Conservation (phyloP, 2,888 invertebrate genomes). For the Drosophila cognata region DNA sequence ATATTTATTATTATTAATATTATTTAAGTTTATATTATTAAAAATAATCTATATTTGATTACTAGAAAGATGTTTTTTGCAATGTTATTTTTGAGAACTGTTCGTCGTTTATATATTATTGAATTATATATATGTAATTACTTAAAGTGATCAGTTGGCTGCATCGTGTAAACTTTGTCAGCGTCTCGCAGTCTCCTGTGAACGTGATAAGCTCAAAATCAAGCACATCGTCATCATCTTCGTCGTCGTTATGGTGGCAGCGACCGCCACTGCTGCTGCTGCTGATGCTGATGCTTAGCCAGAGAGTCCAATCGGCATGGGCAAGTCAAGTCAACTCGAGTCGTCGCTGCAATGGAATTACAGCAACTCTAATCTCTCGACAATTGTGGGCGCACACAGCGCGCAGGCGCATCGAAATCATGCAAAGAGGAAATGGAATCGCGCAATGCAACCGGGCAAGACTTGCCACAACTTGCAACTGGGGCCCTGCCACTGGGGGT, state of each 20-base stretch:
- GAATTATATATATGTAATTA: not conserved
- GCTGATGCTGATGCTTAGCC: constrained; percentile 26
- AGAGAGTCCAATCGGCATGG: constrained; percentile 65
- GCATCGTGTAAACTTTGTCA: constrained; percentile 66
- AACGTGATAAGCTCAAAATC: constrained; percentile 80
- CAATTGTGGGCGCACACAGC: constrained; percentile 77
- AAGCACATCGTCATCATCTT: constrained; percentile 62
- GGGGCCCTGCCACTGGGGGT: constrained; percentile 14
- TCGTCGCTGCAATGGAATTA: constrained; percentile 63
- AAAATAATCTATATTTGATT: not conserved
- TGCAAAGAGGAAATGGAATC: constrained; percentile 78
- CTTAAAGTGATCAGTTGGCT: not conserved
- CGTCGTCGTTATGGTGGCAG: constrained; percentile 51
- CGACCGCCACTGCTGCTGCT: constrained; percentile 12
- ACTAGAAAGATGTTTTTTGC: not conserved
- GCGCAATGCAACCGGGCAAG: constrained; percentile 53
- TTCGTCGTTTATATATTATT: not conserved
- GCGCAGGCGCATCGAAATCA: constrained; percentile 60
- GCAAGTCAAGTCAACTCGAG: constrained; percentile 16
- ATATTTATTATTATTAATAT: not conserved
- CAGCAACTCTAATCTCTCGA: constrained; percentile 80
- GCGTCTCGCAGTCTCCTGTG: constrained; percentile 73
- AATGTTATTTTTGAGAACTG: not conserved
- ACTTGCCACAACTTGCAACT: constrained; percentile 27
- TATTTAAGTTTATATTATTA: not conserved